A percentile compares a stretch with the other conserved stretches of the same genome.
phyloP scores from a whole-genome alignment of 2,113 vertebrate species.

The Odontesthes bonariensis region DNA sequence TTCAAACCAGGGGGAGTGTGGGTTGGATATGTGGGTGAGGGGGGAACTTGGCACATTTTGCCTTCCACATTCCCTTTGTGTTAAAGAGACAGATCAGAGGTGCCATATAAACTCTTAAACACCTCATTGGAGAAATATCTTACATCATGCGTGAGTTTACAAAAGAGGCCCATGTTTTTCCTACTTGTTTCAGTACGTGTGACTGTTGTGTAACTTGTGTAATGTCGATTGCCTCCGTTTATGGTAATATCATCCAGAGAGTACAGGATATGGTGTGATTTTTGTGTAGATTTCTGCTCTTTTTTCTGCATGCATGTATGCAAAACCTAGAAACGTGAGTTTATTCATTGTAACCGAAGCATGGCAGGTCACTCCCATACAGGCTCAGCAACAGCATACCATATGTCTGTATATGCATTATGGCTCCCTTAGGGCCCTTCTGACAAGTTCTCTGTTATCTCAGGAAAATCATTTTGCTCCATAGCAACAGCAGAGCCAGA shows the following conservation, averaged over 20 bases:
- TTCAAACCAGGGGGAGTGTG: slow-evolving; percentile 14
- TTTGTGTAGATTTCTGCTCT: slow-evolving; percentile 1
- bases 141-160: slow-evolving; percentile 60
- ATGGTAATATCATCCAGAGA: slow-evolving; percentile 9
- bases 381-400: slow-evolving; percentile 28
- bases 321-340: slow-evolving; percentile 33
- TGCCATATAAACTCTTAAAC: slow-evolving; percentile 69
- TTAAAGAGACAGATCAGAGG: slow-evolving; percentile 75
- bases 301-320: slow-evolving; percentile 1
- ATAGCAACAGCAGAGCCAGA: slow-evolving; percentile 49
- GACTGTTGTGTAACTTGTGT: slow-evolving; percentile 30
- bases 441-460: slow-evolving; percentile 44
- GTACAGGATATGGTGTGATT: slow-evolving; percentile 7
- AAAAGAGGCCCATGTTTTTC: slow-evolving; percentile 47
- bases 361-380: slow-evolving; percentile 40
- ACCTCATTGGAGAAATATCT: slow-evolving; percentile 68
- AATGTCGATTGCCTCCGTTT: slow-evolving; percentile 17
- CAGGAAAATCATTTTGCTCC: slow-evolving; percentile 56
- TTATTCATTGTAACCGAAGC: slow-evolving; percentile 40
- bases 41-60: slow-evolving; percentile 61
- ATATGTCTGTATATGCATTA: slow-evolving; percentile 66
- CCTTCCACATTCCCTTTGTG: slow-evolving; percentile 66
- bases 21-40: slow-evolving; percentile 19
- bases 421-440: slow-evolving; percentile 41
- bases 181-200: slow-evolving; percentile 33